Base-by-base conservation (phyloP, 2,113 vertebrate species). In the Eulemur rufifrons region DNA sequence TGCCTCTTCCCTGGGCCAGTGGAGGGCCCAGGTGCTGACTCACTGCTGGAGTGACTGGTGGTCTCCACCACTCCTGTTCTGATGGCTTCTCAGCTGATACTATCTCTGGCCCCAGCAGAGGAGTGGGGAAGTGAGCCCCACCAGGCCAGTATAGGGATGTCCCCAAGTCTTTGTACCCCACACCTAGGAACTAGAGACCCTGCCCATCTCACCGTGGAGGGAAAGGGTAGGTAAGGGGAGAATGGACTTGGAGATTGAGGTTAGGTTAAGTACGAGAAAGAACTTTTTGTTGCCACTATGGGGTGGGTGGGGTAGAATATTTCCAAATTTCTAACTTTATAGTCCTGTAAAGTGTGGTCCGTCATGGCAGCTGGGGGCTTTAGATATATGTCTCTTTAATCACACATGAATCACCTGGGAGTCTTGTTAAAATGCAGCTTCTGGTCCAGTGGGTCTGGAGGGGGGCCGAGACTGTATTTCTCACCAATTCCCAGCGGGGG, bases 221-320 rank as follows among this genome's bases (percentile, higher is more conserved):
- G 14, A 29, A 8, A 1, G 20, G 32, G 23, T 6, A 6, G 20
- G 2, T 10, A 37, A 39, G 29, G 8, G 39, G 21, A 78, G 11
- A 45, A 68, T 5, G 5, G 54, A 39, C 25, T 83, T 39, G 63
- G 61, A 76, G 20, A 64, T 32, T 1, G 4, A 78, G 39, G 13
- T 69, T 17, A 83, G 34, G 13, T 69, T 18, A 76, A 93, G 29
- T 45, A 42, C 21, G 54, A 56, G 27, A 66, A n/a, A 77, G 56
- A 29, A 17, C 1, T 20, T 68, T 76, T 89, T 47, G 8, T 54
- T 68, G 73, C 63, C 50, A 45, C 27, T 20, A 1, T 39, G 66
- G 34, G 11, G 15, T 27, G 27, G 0, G 9, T 5, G 78, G 8
- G 14, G 8, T 2, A 7, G n/a, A 13, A 5, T 6, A 23, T 3